Percentiles rank a stretch among this genome's conserved stretches.
phyloP scores from a whole-genome alignment of 1,140 invertebrate genomes.

The Drosophila tsacasi region DNA sequence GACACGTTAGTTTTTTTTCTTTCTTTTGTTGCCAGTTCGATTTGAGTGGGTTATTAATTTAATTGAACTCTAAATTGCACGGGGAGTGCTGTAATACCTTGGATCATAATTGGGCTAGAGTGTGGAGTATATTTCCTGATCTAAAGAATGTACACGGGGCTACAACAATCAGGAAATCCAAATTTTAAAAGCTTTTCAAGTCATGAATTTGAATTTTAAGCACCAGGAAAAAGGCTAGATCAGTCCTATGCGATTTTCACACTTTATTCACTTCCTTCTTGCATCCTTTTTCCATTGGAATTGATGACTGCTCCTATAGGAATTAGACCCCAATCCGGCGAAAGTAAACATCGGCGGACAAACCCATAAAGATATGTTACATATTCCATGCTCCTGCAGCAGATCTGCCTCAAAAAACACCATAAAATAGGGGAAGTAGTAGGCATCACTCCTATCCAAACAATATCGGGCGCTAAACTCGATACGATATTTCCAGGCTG shows the following conservation, averaged over 20 bases:
- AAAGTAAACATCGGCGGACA: constrained; percentile 23
- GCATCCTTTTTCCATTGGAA: constrained; percentile 25
- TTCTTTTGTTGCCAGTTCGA: constrained; percentile 7
- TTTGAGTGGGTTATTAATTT: constrained; percentile 57
- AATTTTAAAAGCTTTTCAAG: background rate
- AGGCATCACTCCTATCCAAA: constrained; percentile 58
- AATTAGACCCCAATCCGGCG: constrained; percentile 26
- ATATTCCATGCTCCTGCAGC: constrained; percentile 49
- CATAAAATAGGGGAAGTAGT: constrained; percentile 51
- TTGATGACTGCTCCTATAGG: constrained; percentile 1
- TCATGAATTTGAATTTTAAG: background rate
- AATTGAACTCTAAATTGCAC: constrained; percentile 20
- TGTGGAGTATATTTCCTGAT: background rate
- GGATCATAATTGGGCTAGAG: constrained; percentile 6
- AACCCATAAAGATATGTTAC: constrained; percentile 55
- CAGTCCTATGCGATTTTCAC: background rate
- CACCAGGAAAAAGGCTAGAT: background rate
- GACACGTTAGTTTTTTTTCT: constrained; percentile 14
- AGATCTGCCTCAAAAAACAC: constrained; percentile 37
- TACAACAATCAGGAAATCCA: background rate
- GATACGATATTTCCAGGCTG: constrained; percentile 35
- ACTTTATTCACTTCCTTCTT: constrained; percentile 20
- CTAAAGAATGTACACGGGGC: background rate
- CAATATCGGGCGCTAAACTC: constrained; percentile 44
- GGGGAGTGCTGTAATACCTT: constrained; percentile 4